phyloP scores from a whole-genome alignment of 2,888 invertebrate species.

The Hypena proboscidalis region DNA sequence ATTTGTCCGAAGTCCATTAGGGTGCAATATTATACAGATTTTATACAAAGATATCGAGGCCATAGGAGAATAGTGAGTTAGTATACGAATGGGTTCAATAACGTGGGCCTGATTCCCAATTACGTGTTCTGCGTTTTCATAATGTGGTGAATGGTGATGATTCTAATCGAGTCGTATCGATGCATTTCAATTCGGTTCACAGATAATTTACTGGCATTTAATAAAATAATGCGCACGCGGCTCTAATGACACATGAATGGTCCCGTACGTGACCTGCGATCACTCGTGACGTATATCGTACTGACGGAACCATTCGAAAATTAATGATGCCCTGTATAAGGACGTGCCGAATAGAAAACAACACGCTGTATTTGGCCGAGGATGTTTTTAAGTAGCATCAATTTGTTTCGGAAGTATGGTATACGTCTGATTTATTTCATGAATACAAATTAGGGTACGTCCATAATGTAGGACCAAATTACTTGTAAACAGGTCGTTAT shows the following conservation, averaged over 20 bases:
- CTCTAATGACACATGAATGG: constrained; percentile 45
- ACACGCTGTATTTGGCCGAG: not conserved
- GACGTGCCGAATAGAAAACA: constrained; percentile 6
- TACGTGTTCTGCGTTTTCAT: too few species aligned
- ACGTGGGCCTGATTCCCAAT: too few species aligned
- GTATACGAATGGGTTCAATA: too few species aligned
- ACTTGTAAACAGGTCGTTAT: too few species aligned
- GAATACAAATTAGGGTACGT: too few species aligned
- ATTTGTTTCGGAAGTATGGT: not conserved
- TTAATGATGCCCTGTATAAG: constrained; percentile 21
- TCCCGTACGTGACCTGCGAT: constrained; percentile 43
- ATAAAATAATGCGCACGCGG: constrained; percentile 39
- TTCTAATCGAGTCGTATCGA: constrained; percentile 16
- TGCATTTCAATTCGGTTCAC: constrained; percentile 33
- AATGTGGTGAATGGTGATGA: too few species aligned
- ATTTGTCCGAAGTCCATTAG: constrained; percentile 1
- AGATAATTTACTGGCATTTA: constrained; percentile 36
- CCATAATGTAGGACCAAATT: too few species aligned
- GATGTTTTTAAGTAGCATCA: not conserved
- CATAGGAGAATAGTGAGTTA: too few species aligned
- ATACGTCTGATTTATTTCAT: too few species aligned
- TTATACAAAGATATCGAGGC: not conserved
- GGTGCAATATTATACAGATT: constrained; percentile 2
- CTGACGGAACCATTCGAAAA: constrained; percentile 20
- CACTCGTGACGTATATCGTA: constrained; percentile 24